Base-by-base conservation (phyloP, 2,888 invertebrate species). In the Leucophora obtusa region DNA sequence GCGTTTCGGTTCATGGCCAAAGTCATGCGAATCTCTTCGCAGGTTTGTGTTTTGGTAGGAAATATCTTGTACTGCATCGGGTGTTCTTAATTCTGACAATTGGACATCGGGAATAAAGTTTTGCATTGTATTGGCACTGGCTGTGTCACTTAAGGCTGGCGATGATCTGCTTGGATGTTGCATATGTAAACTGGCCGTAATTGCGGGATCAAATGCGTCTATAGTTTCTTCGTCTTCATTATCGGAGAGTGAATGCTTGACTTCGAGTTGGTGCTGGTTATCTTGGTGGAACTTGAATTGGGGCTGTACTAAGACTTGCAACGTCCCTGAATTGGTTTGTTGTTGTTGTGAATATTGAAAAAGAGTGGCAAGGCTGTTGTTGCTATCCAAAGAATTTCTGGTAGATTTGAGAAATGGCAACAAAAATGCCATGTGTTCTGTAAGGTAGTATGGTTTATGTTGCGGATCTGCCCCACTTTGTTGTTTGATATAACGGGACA, bases 371-470 rank as follows among this genome's bases (percentile, higher is more conserved):
- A 87, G 56, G 33, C 83, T 86, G n/a, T 74, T 83, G 53, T 85
- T 87, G 60, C 86, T 85, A 35, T 89, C 89, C 28, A 88, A 50
- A 1, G 88, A 87, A 47, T 89, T 87, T 1, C 89, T 85, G n/a
- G 87, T 87, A 2, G 89, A 89, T 83, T 91, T 91, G 0, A 90
- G 86, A 66, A 89, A 90, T 11, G 91, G 91, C 82, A 90, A 70
- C 15, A 91, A 82, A 82, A 91, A 91, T 11, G 88, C 86, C 89
- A 91, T 90, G 71, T 91, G 89, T 60, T 90, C 90, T 24, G 91
- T 89, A 24, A 91, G 84, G 81, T 91, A 91, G 79, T 91, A 91
- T 1, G 91, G 91, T 71, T 90, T 91, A 72, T 89, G 90, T 77
- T 89, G 89, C 6, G 89, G 89, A 83, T 89, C 88, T n/a, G 87